phyloP scores from a whole-genome alignment of 1,140 invertebrate species.

The Lithobius niger region DNA sequence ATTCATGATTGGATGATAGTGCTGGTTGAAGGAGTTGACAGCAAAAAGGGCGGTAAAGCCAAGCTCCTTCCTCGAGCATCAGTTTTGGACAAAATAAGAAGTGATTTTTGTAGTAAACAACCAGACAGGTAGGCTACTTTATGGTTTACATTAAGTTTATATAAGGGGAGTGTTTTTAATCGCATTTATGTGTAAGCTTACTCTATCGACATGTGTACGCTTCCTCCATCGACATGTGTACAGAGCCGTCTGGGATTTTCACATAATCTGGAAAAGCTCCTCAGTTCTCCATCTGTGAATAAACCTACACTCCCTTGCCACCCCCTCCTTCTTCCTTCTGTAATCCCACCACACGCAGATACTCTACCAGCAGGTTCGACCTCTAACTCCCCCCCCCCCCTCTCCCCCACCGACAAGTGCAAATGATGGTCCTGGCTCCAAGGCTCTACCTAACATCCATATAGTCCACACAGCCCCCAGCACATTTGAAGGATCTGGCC shows the following conservation, averaged over 20 bases:
- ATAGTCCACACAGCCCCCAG: too few species aligned
- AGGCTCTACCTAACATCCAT: too few species aligned
- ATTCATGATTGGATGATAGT: constrained; percentile 88
- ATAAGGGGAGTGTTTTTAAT: neutral
- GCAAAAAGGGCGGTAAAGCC: constrained; percentile 60
- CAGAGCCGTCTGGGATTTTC: neutral
- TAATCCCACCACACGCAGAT: too few species aligned
- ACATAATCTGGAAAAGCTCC: neutral
- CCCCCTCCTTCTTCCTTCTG: too few species aligned
- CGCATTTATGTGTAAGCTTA: neutral
- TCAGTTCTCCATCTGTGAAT: neutral
- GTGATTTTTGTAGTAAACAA: constrained; percentile 83
- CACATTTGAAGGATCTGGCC: too few species aligned
- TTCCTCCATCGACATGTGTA: too few species aligned
- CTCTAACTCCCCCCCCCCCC: too few species aligned
- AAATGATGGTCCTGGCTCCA: too few species aligned
- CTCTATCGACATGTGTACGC: neutral
- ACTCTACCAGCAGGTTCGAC: too few species aligned
- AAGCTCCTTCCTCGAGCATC: constrained; percentile 83
- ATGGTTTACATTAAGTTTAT: neutral
- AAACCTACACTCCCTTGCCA: too few species aligned
- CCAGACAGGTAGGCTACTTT: constrained; percentile 46
- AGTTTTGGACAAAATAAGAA: constrained; percentile 85
- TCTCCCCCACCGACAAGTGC: too few species aligned
- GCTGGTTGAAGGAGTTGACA: constrained; percentile 81